Base-by-base conservation (phyloP, 2,113 vertebrate genomes). In the Eublepharis macularius region DNA sequence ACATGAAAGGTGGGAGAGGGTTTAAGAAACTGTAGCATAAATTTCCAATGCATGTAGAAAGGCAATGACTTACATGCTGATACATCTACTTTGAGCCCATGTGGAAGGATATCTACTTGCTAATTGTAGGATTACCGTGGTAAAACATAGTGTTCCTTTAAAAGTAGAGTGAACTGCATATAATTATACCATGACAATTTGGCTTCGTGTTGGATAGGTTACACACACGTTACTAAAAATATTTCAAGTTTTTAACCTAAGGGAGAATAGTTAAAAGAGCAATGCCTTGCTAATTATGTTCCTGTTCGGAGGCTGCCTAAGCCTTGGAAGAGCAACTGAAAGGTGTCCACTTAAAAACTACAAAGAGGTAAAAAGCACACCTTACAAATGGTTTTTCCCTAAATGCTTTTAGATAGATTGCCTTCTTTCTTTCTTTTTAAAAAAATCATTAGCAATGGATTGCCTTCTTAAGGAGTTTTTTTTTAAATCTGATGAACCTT, bases 161-260 rank as follows among this genome's bases (percentile, higher is more conserved):
- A 79, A 45, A 91, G 72, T 41, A 73, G 41, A 73, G 47, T 14
- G 17, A 73, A 78, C 12, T 8, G 60, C 1, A 1, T 19, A 80
- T 72, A 89, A 83, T 87, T 74, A 91, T 87, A 89, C 34, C 4
- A 57, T 60, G 68, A 78, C 74, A 2, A 17, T 76, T 84, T 81
- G 5, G 39, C 43, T 93, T 89, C 82, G 12, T 82, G 69, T 76
- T 81, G 76, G 86, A 83, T 74, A 60, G 60, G 63, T 60, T 85
- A 43, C 19, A 70, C 6, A 82, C 26, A 77, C 3, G 14, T 86
- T 83, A 81, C 39, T 90, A 91, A 89, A 91, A 92, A 86, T 88
- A 94, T 84, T 90, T 92, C 79, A 88, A 76, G 43, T 74, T 79
- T 70, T 82, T 89, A 91, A 85, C 2, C 47, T 88, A 86, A 82